Conservation (phyloP, 1,140 invertebrate species). For the Drosophila varians region DNA sequence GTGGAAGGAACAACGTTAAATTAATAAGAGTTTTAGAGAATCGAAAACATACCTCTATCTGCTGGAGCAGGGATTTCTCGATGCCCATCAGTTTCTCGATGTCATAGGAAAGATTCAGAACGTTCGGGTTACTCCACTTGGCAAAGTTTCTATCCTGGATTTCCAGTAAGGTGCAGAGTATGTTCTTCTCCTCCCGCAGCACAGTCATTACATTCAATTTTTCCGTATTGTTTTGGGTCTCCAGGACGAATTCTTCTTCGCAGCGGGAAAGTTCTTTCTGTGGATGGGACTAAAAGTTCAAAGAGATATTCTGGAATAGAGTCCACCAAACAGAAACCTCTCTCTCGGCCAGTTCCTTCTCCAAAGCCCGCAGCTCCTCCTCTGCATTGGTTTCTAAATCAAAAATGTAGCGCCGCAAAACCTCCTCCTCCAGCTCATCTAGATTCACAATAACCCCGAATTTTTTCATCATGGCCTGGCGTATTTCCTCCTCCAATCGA, state of each 20-base stretch:
- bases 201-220: conserved; percentile 85
- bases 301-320: neutral
- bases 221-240: conserved; percentile 85
- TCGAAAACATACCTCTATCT: conserved; percentile 77
- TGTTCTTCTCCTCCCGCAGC: conserved; percentile 85
- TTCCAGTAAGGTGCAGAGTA: conserved; percentile 83
- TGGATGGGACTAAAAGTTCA: neutral
- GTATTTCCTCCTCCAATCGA: conserved; percentile 84
- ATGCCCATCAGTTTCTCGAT: conserved; percentile 80
- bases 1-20: neutral
- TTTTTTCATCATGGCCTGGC: conserved; percentile 85
- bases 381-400: conserved; percentile 84
- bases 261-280: conserved; percentile 78
- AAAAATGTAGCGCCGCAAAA: conserved; percentile 85
- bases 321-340: conserved; percentile 9
- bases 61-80: conserved; percentile 68
- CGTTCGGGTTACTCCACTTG: conserved; percentile 64
- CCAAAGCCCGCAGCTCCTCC: conserved; percentile 83
- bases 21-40: neutral
- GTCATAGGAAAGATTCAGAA: conserved; percentile 76
- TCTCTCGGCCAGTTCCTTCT: conserved; percentile 63
- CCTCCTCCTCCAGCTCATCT: conserved; percentile 85
- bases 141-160: conserved; percentile 80
- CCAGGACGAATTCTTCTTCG: conserved; percentile 71
- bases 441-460: conserved; percentile 86